A percentile compares a stretch with the other conserved stretches of the same genome.
Conservation (phyloP, 2,888 invertebrate genomes). For the Lycaena phlaeas region DNA sequence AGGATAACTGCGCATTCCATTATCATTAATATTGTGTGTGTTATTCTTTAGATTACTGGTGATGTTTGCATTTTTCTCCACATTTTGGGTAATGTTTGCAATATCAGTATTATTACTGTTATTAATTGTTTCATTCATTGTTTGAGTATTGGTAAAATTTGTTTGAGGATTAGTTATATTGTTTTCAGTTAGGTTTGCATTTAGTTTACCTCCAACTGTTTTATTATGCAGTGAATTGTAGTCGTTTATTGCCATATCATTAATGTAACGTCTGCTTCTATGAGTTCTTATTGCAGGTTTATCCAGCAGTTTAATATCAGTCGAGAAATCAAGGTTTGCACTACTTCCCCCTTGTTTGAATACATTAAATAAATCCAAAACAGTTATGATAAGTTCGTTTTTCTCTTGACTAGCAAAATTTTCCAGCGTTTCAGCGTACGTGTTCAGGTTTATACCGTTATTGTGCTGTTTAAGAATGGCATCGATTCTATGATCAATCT, state of each 20-base stretch:
- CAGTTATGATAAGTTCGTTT: constrained; percentile 32
- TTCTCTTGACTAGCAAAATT: constrained; percentile 39
- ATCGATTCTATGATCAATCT: constrained; percentile 30
- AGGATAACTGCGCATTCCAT: not conserved
- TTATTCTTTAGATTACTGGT: not conserved
- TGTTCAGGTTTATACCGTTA: constrained; percentile 39
- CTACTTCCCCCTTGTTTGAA: constrained; percentile 32
- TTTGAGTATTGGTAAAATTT: not conserved
- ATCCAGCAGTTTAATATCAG: constrained; percentile 19
- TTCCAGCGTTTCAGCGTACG: constrained; percentile 36
- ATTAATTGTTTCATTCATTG: no score
- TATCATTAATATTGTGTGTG: not conserved
- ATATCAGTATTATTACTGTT: no score
- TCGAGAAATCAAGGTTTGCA: constrained; percentile 27
- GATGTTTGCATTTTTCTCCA: not conserved
- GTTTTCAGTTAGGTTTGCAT: not conserved
- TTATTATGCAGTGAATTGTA: not conserved
- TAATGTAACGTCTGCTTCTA: constrained; percentile 35
- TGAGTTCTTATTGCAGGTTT: constrained; percentile 28
- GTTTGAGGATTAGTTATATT: not conserved
- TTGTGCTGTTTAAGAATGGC: constrained; percentile 49
- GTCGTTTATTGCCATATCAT: constrained; percentile 1
- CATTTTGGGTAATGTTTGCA: no score
- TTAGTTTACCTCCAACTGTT: no score
- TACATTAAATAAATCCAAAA: constrained; percentile 32